Conservation (phyloP, 2,797 vertebrate species). For the Lacerta agilis region DNA sequence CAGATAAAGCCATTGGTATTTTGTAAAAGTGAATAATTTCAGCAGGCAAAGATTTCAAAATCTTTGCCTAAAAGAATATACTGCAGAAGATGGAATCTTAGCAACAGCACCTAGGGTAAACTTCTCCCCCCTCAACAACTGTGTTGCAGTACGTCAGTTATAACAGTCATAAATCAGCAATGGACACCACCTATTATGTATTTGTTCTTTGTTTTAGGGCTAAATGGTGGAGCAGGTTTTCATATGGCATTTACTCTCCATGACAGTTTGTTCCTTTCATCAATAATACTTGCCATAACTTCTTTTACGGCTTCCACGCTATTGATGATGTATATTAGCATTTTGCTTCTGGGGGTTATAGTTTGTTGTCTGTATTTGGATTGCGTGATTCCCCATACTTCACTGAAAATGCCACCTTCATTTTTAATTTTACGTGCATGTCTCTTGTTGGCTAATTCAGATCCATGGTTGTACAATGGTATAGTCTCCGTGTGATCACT, state of each 20-base stretch:
- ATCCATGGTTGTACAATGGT: neutral
- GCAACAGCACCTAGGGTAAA: neutral
- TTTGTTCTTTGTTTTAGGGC: conserved; percentile 39
- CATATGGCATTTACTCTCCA: conserved; percentile 19
- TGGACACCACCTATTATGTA: conserved; percentile 15
- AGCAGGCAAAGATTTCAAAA: conserved; percentile 23
- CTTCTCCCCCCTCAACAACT: neutral
- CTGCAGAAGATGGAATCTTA: conserved; percentile 3
- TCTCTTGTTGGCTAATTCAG: neutral
- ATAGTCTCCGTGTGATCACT: neutral
- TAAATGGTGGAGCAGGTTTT: conserved; percentile 21
- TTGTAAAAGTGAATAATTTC: conserved; percentile 7
- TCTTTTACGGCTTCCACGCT: neutral
- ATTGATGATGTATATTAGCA: conserved; percentile 12
- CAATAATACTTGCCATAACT: neutral
- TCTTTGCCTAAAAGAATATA: conserved; percentile 17
- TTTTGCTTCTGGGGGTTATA: neutral
- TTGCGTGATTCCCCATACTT: neutral
- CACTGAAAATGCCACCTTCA: neutral
- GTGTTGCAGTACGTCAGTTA: conserved; percentile 2
- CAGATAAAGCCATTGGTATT: conserved; percentile 40
- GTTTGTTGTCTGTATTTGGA: conserved; percentile 26
- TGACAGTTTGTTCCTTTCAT: conserved; percentile 35
- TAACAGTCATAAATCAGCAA: conserved; percentile 27
- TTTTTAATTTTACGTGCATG: neutral